Evolutionary conservation across 2,797 vertebrate species (phyloP).

Genomic region (Mormyrus hasselquistii): DNA sequence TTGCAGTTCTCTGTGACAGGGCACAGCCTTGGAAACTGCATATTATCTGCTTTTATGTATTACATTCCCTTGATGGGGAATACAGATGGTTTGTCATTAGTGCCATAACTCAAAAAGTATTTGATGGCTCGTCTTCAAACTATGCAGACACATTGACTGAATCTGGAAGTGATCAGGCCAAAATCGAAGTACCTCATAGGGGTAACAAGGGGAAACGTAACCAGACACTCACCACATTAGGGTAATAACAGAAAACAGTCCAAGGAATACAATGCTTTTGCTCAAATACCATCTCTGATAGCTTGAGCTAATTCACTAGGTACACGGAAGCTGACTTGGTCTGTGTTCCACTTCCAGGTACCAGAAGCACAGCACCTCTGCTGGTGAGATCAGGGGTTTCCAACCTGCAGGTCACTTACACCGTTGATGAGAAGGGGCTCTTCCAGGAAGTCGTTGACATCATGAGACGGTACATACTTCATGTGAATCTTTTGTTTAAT

Average conservation of each 20-base stretch:
- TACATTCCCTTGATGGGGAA: not conserved
- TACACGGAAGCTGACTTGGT: conserved; percentile 2
- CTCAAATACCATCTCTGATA: not conserved
- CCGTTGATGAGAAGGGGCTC: conserved; percentile 81
- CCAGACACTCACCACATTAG: not conserved
- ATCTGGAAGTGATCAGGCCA: not conserved
- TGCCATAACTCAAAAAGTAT: not conserved
- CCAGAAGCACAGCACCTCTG: conserved; percentile 72
- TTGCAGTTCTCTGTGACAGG: not conserved
- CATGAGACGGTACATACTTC: conserved; percentile 71
- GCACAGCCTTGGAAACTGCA: not conserved
- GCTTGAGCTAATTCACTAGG: not conserved
- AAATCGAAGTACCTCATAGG: not conserved
- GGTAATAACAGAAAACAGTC: not conserved
- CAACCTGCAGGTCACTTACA: conserved; percentile 82
- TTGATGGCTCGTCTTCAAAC: not conserved
- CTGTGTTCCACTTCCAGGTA: conserved; percentile 49
- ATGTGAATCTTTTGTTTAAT: not conserved
- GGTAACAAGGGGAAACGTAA: not conserved
- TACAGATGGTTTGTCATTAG: not conserved
- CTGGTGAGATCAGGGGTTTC: conserved; percentile 88
- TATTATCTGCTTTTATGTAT: not conserved
- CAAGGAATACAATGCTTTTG: not conserved
- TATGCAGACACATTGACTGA: not conserved
- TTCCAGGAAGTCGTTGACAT: conserved; percentile 80